Conservation (phyloP, 2,888 invertebrate species). For the Acleris holmiana region DNA sequence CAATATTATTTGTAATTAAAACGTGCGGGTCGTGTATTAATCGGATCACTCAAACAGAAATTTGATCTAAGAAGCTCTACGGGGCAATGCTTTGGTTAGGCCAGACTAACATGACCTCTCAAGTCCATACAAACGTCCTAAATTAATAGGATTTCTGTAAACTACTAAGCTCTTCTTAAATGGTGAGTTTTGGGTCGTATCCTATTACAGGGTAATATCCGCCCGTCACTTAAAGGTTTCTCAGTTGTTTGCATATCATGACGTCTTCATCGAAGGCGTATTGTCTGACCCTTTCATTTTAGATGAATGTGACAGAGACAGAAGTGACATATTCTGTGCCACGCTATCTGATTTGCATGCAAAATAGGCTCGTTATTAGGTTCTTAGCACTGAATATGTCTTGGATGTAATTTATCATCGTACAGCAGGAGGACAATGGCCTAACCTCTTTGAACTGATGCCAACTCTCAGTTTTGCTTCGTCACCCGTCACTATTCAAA, state of each 20-base stretch:
- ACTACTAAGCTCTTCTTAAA: background rate
- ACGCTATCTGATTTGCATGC: too few relatives aligned
- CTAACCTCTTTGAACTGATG: conserved; percentile 24
- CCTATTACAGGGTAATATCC: conserved; percentile 44
- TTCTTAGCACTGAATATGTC: too few relatives aligned
- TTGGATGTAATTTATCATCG: too few relatives aligned
- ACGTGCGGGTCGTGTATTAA: conserved; percentile 3
- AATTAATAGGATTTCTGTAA: conserved; percentile 1
- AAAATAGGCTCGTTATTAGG: too few relatives aligned
- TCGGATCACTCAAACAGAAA: conserved; percentile 39
- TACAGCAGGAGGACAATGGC: conserved; percentile 15
- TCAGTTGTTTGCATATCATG: conserved; percentile 31
- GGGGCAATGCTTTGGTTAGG: conserved; percentile 47
- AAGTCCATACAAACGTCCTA: conserved; percentile 5
- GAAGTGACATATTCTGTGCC: too few relatives aligned
- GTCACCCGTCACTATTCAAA: too few relatives aligned
- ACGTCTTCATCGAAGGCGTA: background rate
- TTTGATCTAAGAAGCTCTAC: conserved; percentile 42
- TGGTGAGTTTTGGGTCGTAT: conserved; percentile 10
- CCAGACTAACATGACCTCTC: conserved; percentile 36
- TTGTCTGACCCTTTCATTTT: background rate
- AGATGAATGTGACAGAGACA: background rate
- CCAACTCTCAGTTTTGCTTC: too few relatives aligned
- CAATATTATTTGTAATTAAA: too few relatives aligned
- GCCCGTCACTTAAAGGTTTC: conserved; percentile 55